Conservation (phyloP, 2,797 vertebrate species). For the Morus bassanus region DNA sequence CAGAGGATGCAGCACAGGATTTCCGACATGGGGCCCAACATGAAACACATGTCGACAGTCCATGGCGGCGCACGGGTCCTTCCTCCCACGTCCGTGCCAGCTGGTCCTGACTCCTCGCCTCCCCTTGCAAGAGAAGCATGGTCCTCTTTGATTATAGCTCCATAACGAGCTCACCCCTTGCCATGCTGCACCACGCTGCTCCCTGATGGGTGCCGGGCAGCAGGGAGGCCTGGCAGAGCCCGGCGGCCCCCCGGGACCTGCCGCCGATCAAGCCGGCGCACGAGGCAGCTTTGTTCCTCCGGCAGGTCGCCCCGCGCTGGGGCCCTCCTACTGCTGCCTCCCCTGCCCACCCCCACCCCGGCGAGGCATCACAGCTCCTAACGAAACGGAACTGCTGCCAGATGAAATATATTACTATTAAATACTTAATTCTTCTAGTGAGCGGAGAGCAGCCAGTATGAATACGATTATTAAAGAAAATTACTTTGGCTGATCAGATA, state of each 20-base stretch:
- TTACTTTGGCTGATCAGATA: conserved; percentile 91
- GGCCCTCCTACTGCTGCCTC: conserved; percentile 1
- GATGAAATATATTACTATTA: conserved; percentile 92
- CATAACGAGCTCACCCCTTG: background rate
- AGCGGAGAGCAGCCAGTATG: conserved; percentile 87
- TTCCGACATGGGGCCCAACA: background rate
- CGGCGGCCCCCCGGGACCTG: background rate
- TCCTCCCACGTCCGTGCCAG: accelerated
- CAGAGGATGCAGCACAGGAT: background rate
- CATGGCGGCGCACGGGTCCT: accelerated
- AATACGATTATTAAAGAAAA: conserved; percentile 90
- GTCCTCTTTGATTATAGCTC: background rate
- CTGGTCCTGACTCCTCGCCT: background rate
- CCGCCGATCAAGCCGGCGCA: accelerated
- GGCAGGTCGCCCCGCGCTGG: background rate
- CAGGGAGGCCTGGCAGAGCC: background rate
- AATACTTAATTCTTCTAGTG: conserved; percentile 88
- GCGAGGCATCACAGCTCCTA: conserved; percentile 79
- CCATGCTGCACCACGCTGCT: background rate
- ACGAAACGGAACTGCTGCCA: conserved; percentile 83
- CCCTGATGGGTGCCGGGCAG: accelerated
- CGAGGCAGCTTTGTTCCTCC: background rate
- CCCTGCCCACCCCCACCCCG: conserved; percentile 64
- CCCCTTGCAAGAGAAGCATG: accelerated
- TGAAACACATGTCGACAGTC: accelerated